phyloP scores from a whole-genome alignment of 1,140 invertebrate genomes.

The Aradophagus sp. region DNA sequence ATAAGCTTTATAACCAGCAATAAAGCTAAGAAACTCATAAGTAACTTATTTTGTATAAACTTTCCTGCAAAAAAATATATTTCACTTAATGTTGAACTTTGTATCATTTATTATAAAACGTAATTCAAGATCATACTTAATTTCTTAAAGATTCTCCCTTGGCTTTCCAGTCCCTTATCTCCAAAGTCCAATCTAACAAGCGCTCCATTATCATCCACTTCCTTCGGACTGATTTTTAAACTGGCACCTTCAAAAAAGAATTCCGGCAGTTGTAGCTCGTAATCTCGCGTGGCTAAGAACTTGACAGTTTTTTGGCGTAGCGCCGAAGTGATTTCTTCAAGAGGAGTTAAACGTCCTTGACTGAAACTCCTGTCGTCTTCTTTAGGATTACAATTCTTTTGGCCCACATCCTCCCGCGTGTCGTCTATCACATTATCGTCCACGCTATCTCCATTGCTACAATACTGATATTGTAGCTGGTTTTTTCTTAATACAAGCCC shows the following conservation, averaged over 20 bases:
- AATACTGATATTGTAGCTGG: conserved; percentile 77
- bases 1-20: conserved; percentile 86
- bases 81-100: too few species aligned
- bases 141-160: conserved; percentile 82
- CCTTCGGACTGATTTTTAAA: conserved; percentile 82
- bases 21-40: conserved; percentile 83
- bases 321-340: conserved; percentile 83
- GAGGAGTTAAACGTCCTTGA: conserved; percentile 73
- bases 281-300: conserved; percentile 85
- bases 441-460: conserved; percentile 64
- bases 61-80: conserved; percentile 77
- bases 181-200: conserved; percentile 82
- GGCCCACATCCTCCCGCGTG: conserved; percentile 15
- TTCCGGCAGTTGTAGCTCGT: conserved; percentile 81
- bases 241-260: conserved; percentile 82
- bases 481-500: conserved; percentile 83
- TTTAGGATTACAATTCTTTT: conserved; percentile 57
- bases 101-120: too few species aligned
- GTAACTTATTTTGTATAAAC: conserved; percentile 83
- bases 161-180: conserved; percentile 68
- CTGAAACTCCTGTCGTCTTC: conserved; percentile 61
- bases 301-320: conserved; percentile 80
- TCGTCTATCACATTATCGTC: conserved; percentile 67
- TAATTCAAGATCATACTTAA: conserved; percentile 79
- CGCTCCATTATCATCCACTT: conserved; percentile 82